Evolutionary conservation across 2,797 vertebrate species (phyloP), one percentile per base, ranked within the genome.

Genomic region (Hydrolagus colliei): DNA sequence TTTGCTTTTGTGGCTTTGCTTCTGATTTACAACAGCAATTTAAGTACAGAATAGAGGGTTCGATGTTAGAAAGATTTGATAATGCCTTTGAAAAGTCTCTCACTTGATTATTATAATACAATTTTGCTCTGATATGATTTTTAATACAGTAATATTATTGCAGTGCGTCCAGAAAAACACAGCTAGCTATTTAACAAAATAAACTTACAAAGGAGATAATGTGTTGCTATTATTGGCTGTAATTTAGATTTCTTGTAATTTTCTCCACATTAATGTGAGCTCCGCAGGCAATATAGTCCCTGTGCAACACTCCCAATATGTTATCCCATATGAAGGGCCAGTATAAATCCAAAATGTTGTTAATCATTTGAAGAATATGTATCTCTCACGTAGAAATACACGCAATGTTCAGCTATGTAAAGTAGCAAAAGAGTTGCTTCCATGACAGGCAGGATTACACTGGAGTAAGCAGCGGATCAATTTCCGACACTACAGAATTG

Each of bases 231-330:
- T 52, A 52, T 35, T 84, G 65, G 20, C 10, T 71, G 79, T 84
- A 82, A 82, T 82, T 82, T 68, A 41, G 9, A 52, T 52, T 84
- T 84, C 71, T 41, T 52, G 79, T 35, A 67, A 68, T 35, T n/a
- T 82, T 12, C 41, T 52, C 41, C 41, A 52, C 6, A 6, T 52
- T 52, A 52, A 52, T 52, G 41, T 52, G 41, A 52, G 41, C 2
- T 52, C 41, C 6, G 41, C 5, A 5, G 41, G 2, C 41, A 52
- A 52, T 52, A 5, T 52, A 52, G 41, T 52, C 3, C 41, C 41
- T 52, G 41, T 52, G 41, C 41, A 52, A 6, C 41, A 52, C 41
- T 52, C 6, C 41, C 41, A 52, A 52, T 0, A 52, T 52, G 41
- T 52, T 52, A 52, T 52, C 41, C 41, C 41, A 52, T 52, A 52